A percentile compares a stretch with the other conserved stretches of the same genome.
Conservation (phyloP, 2,113 vertebrate genomes). For the Electrona antarctica region DNA sequence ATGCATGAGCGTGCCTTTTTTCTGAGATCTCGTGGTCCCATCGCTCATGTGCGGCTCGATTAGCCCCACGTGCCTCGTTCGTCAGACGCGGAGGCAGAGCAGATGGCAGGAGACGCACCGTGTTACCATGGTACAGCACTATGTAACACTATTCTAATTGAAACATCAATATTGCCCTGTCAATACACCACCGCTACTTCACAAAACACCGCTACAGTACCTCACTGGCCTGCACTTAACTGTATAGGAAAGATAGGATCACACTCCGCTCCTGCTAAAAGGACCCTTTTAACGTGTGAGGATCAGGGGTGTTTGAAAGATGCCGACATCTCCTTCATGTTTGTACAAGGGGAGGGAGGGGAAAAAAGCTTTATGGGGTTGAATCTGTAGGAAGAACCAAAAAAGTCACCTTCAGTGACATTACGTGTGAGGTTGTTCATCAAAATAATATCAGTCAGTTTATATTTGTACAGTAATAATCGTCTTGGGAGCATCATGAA, state of each 20-base stretch:
- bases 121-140: constrained; percentile 75
- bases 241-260: neutral
- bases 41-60: constrained; percentile 80
- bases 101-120: constrained; percentile 79
- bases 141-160: constrained; percentile 80
- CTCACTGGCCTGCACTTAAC: constrained; percentile 55
- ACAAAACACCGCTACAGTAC: constrained; percentile 43
- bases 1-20: neutral
- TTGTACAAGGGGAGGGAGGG: too few relatives aligned
- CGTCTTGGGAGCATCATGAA: constrained; percentile 28
- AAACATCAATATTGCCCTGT: constrained; percentile 81
- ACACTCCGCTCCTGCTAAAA: neutral
- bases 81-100: constrained; percentile 78
- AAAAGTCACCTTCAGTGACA: neutral
- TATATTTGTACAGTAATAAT: constrained; percentile 33
- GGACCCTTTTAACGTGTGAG: neutral
- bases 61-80: constrained; percentile 80
- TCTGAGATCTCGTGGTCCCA: constrained; percentile 60
- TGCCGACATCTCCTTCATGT: neutral
- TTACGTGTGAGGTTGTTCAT: neutral
- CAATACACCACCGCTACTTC: constrained; percentile 72
- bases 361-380: constrained; percentile 30
- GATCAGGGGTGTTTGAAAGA: neutral
- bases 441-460: too few relatives aligned
- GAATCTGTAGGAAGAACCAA: neutral